Conservation (phyloP, 2,888 invertebrate species). For the Cistogaster globosa region DNA sequence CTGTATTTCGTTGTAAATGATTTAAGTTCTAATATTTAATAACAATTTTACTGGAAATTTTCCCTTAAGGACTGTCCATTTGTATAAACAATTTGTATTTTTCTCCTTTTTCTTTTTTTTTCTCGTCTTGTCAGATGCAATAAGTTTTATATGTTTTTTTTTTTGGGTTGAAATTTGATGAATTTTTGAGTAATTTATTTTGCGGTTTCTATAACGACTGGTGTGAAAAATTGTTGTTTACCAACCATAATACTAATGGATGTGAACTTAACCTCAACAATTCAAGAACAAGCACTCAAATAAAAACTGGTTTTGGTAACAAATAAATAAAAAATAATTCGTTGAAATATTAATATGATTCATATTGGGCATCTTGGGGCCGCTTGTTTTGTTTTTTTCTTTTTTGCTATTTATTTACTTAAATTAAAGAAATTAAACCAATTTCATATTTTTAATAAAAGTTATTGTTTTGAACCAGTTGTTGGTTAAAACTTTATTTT, state of each 20-base stretch:
- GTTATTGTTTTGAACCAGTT: too few species aligned
- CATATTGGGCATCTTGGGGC: background rate
- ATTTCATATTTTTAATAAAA: too few species aligned
- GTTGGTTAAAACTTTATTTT: too few species aligned
- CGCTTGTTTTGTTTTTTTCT: too few species aligned
- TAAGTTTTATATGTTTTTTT: constrained; percentile 48
- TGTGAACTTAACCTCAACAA: constrained; percentile 64
- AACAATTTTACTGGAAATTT: background rate
- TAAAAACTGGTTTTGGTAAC: constrained; percentile 10
- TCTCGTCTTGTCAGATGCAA: constrained; percentile 37
- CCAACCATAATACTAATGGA: constrained; percentile 54
- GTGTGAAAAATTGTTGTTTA: constrained; percentile 54
- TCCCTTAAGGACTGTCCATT: constrained; percentile 65
- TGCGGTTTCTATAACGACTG: constrained; percentile 65
- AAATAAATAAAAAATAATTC: background rate
- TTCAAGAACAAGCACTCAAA: constrained; percentile 5
- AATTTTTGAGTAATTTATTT: constrained; percentile 67
- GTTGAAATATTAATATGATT: background rate
- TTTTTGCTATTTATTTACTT: too few species aligned
- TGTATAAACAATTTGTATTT: constrained; percentile 40
- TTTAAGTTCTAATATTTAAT: constrained; percentile 49
- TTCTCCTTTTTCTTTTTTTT: constrained; percentile 4
- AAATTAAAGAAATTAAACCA: too few species aligned
- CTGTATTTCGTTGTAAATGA: constrained; percentile 55
- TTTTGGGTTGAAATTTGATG: constrained; percentile 50